Evolutionary conservation across 1,140 invertebrate genomes (phyloP).

Genomic region (Drosophila malerkotliana): DNA sequence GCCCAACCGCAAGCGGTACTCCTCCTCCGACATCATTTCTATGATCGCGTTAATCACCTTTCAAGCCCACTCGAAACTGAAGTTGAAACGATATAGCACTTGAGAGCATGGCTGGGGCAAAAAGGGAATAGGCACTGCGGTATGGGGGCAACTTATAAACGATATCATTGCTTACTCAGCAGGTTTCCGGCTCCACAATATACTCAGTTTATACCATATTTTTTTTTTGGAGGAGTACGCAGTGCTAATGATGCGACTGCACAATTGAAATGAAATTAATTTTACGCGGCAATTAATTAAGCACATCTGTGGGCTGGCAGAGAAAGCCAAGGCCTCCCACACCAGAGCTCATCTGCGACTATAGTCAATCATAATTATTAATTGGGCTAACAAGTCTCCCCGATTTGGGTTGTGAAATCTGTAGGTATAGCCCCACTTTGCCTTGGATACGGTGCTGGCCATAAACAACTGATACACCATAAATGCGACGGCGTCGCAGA

Average conservation of each 20-base stretch:
- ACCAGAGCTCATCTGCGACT: conserved; percentile 7
- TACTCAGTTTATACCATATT: background rate
- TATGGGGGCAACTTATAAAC: conserved; percentile 52
- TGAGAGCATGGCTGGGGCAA: conserved; percentile 26
- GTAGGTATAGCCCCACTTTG: conserved; percentile 10
- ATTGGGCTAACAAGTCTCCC: conserved; percentile 65
- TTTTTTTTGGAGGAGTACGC: background rate
- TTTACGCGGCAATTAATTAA: conserved; percentile 77
- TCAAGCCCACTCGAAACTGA: conserved; percentile 70
- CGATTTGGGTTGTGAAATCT: conserved; percentile 62
- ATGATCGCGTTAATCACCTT: conserved; percentile 81
- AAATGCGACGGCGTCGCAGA: conserved; percentile 67
- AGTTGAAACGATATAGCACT: conserved; percentile 67
- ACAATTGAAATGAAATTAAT: conserved; percentile 80
- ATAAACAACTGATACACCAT: conserved; percentile 61
- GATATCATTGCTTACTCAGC: conserved; percentile 74
- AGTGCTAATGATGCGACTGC: conserved; percentile 73
- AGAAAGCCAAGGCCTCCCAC: conserved; percentile 74
- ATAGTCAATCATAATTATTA: conserved; percentile 50
- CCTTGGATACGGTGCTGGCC: conserved; percentile 38
- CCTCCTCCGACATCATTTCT: conserved; percentile 64
- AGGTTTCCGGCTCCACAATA: conserved; percentile 52
- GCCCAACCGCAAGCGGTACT: conserved; percentile 26
- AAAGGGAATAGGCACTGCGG: conserved; percentile 35
- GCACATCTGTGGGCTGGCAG: conserved; percentile 56